phyloP scores from a whole-genome alignment of 2,113 vertebrate species.

The Apistogramma diplotaenia region DNA sequence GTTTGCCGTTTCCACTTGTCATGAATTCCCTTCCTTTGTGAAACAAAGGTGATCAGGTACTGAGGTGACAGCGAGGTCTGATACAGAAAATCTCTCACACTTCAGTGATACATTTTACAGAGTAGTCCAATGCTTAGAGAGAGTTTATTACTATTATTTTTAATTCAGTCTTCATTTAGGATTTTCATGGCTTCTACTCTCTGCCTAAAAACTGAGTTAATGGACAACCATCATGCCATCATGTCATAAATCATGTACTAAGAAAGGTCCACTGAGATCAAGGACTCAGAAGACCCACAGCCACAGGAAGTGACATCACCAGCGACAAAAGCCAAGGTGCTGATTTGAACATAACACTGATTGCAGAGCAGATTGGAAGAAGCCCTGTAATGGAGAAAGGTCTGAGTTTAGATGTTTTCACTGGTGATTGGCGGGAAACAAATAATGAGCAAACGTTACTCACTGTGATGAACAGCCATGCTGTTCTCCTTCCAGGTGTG shows the following conservation, averaged over 20 bases:
- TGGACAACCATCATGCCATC: not conserved
- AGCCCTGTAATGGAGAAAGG: conserved; percentile 65
- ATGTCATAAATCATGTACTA: not conserved
- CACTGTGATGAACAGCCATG: conserved; percentile 79
- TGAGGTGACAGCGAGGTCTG: conserved; percentile 9
- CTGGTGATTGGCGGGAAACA: not conserved
- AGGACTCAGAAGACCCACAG: conserved; percentile 65
- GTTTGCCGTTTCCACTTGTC: not conserved
- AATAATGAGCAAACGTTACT: conserved; percentile 39
- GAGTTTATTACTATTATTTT: not conserved
- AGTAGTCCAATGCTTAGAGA: not conserved
- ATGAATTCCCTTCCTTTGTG: not conserved
- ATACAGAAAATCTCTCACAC: not conserved
- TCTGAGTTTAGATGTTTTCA: not conserved
- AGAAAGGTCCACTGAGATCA: conserved; percentile 46
- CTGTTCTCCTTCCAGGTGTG: conserved; percentile 78
- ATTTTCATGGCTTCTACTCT: conserved; percentile 1
- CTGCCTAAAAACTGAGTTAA: conserved; percentile 2
- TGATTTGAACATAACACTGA: conserved; percentile 65
- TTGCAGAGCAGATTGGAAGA: conserved; percentile 77
- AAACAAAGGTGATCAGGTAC: conserved; percentile 17
- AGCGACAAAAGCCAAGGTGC: conserved; percentile 64
- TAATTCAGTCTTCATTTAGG: not conserved
- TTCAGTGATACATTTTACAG: not conserved
- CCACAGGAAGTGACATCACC: conserved; percentile 72